These are phyloP conservation scores for Cantharis rufa DNA, from an alignment of 2,888 invertebrate genomes.

Conservation along the genomic window DNA sequence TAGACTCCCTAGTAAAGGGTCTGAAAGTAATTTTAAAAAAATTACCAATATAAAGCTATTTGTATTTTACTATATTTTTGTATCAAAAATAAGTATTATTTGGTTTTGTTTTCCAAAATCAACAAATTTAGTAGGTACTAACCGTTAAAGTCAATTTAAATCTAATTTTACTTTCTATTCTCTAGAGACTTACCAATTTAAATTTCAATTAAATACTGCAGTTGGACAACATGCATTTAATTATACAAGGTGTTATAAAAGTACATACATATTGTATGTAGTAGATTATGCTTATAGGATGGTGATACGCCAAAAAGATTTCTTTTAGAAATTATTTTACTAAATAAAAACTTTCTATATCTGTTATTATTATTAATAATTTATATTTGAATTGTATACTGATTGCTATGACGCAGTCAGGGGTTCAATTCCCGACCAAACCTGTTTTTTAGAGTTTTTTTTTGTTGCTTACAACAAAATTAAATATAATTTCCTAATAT, in stretches of 20 bases:
- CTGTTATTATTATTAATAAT: no score
- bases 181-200: not conserved
- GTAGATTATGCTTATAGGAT: no score
- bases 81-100: not conserved
- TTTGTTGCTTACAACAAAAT: no score
- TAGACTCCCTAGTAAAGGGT: not conserved
- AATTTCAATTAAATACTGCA: not conserved
- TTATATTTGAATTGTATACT: no score
- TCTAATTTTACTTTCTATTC: not conserved
- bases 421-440: no score
- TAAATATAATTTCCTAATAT: no score
- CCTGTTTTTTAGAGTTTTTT: no score
- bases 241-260: not conserved
- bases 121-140: not conserved
- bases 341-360: no score
- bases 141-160: not conserved
- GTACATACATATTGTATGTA: not conserved
- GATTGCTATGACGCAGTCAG: no score
- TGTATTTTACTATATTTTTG: not conserved
- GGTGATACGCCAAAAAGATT: no score
- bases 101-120: not conserved
- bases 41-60: not conserved
- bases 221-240: not conserved
- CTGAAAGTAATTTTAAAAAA: not conserved
- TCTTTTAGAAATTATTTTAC: no score